These are phyloP conservation scores for Arnoldichthys spilopterus DNA, from an alignment of 2,797 vertebrate species.

Conservation along the genomic window DNA sequence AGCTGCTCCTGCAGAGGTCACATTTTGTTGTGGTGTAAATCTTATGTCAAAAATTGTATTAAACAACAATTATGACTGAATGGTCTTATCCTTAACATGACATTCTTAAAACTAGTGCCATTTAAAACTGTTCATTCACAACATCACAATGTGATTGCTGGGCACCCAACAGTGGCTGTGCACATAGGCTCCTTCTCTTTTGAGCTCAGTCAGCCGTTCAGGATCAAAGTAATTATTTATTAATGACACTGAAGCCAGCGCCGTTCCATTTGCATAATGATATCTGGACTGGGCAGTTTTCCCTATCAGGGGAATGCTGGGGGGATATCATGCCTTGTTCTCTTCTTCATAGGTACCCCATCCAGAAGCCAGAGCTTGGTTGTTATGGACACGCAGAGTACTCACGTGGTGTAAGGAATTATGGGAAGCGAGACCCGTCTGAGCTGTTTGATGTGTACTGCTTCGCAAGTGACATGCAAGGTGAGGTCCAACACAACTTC, in stretches of 20 bases:
- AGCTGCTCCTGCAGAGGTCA: too few relatives aligned
- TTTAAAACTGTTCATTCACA: slow-evolving; percentile 26
- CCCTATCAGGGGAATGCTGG: neutral
- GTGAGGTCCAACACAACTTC: slow-evolving; percentile 65
- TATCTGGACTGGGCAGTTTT: neutral
- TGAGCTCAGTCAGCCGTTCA: slow-evolving; percentile 21
- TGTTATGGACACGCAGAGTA: slow-evolving; percentile 92
- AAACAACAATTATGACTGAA: neutral
- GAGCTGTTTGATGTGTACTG: slow-evolving; percentile 95
- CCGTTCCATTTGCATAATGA: slow-evolving; percentile 28
- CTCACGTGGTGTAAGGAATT: slow-evolving; percentile 90
- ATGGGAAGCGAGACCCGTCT: slow-evolving; percentile 84
- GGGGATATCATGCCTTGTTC: slow-evolving; percentile 25
- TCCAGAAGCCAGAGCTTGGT: slow-evolving; percentile 89
- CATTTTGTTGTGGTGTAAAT: too few relatives aligned
- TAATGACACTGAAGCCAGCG: neutral
- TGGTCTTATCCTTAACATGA: slow-evolving; percentile 20
- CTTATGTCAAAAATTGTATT: too few relatives aligned
- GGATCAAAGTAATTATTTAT: slow-evolving; percentile 39
- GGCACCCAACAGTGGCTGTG: neutral
- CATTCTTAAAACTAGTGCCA: slow-evolving; percentile 27
- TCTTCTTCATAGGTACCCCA: slow-evolving; percentile 83
- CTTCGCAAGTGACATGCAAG: slow-evolving; percentile 85
- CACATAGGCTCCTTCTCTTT: neutral
- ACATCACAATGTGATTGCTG: neutral